phyloP scores from a whole-genome alignment of 1,140 invertebrate species.

The Pogonomyrmex barbatus region DNA sequence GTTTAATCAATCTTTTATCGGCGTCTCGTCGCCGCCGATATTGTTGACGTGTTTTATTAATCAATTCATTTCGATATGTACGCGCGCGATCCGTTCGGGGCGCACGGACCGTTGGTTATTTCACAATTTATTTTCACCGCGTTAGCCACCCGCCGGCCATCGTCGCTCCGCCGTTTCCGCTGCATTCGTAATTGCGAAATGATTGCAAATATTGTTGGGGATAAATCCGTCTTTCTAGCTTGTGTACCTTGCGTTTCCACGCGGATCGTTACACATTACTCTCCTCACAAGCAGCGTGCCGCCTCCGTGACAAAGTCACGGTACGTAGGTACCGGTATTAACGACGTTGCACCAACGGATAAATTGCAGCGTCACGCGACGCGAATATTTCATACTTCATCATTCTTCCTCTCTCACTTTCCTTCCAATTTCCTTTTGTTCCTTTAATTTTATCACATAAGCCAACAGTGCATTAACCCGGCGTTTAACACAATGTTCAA shows the following conservation, averaged over 20 bases:
- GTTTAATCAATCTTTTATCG: slow-evolving; percentile 64
- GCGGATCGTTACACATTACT: slow-evolving; percentile 43
- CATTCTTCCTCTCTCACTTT: slow-evolving; percentile 33
- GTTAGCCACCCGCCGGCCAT: slow-evolving; percentile 18
- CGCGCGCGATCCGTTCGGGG: background rate
- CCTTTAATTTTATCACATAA: slow-evolving; percentile 54
- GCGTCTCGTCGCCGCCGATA: slow-evolving; percentile 46
- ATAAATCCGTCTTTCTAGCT: slow-evolving; percentile 34
- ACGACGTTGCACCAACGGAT: slow-evolving; percentile 61
- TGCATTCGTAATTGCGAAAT: slow-evolving; percentile 61
- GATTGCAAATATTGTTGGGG: slow-evolving; percentile 48
- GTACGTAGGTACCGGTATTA: slow-evolving; percentile 66
- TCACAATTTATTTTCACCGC: slow-evolving; percentile 48
- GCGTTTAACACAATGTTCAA: slow-evolving; percentile 38
- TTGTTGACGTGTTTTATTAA: slow-evolving; percentile 63
- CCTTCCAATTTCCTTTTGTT: slow-evolving; percentile 54
- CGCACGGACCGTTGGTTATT: slow-evolving; percentile 47
- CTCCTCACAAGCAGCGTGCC: slow-evolving; percentile 34
- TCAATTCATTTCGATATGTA: slow-evolving; percentile 53
- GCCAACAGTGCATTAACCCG: slow-evolving; percentile 55
- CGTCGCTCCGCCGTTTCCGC: background rate
- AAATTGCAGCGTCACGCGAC: slow-evolving; percentile 72
- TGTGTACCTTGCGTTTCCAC: slow-evolving; percentile 34
- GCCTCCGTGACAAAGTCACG: slow-evolving; percentile 61
- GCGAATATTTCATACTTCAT: slow-evolving; percentile 68